Conservation (phyloP, 1,140 invertebrate species). For the Brachionus manjavacas region DNA sequence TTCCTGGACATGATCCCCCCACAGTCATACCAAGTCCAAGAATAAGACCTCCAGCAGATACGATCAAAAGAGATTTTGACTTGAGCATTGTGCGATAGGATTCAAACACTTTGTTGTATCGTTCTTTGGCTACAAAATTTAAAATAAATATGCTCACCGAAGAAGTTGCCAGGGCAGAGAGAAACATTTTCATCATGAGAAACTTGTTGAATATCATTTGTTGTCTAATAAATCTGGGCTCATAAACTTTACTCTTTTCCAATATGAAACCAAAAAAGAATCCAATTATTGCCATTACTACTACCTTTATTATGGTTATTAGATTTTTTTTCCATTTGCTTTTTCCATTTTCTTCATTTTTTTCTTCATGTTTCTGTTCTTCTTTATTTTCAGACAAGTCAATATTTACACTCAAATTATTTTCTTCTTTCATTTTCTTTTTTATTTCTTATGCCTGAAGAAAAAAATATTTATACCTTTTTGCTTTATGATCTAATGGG, state of each 20-base stretch:
- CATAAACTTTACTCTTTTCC: constrained; percentile 23
- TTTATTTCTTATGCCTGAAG: neutral
- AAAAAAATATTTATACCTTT: neutral
- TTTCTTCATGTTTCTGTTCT: neutral
- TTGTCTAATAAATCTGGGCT: constrained; percentile 18
- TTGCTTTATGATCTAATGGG: neutral
- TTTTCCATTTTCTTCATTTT: neutral
- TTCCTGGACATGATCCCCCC: constrained; percentile 19
- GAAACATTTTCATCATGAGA: constrained; percentile 41
- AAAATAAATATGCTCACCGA: neutral
- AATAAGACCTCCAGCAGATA: neutral
- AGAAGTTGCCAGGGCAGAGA: neutral
- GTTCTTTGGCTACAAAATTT: neutral
- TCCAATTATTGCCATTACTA: neutral
- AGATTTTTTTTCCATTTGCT: neutral
- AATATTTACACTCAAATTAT: neutral
- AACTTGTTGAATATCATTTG: constrained; percentile 36
- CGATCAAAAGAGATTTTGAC: neutral
- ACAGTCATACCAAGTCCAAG: constrained; percentile 25
- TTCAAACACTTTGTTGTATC: constrained; percentile 6
- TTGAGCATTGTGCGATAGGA: neutral
- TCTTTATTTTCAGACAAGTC: neutral
- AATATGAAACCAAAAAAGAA: constrained; percentile 1
- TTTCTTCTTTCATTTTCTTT: neutral
- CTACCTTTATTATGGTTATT: neutral